These are phyloP conservation scores for Romanomermis culicivorax DNA, from an alignment of 2,888 invertebrate species.

Conservation along the genomic window DNA sequence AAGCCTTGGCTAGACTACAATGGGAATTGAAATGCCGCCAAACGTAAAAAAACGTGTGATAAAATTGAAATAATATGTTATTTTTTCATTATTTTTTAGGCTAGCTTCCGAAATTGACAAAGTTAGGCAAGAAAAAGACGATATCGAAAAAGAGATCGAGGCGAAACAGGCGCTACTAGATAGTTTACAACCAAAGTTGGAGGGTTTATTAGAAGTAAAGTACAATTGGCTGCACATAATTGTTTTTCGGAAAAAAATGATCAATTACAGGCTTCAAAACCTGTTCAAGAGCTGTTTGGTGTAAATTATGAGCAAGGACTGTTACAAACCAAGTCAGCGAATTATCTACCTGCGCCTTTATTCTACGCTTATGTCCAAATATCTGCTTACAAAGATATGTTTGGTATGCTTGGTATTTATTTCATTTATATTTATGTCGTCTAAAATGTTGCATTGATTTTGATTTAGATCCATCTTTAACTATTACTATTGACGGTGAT, in stretches of 20 bases:
- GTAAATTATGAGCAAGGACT: conserved; percentile 55
- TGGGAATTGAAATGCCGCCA: conserved; percentile 76
- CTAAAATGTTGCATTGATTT: background rate
- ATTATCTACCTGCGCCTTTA: conserved; percentile 53
- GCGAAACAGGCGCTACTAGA: conserved; percentile 53
- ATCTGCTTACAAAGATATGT: conserved; percentile 55
- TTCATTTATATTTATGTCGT: too few species aligned
- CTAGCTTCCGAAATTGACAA: conserved; percentile 53
- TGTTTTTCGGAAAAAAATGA: too few species aligned
- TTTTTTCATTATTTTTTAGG: conserved; percentile 20
- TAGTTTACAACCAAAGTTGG: conserved; percentile 56
- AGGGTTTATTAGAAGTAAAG: conserved; percentile 39
- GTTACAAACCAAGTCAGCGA: conserved; percentile 51
- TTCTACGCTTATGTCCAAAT: conserved; percentile 68
- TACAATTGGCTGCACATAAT: too few species aligned
- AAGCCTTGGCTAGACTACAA: conserved; percentile 61
- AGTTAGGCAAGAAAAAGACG: conserved; percentile 52
- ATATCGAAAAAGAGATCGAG: conserved; percentile 50
- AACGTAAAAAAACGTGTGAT: conserved; percentile 33
- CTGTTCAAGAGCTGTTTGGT: conserved; percentile 65
- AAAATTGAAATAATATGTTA: too few species aligned
- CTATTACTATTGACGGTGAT: conserved; percentile 31
- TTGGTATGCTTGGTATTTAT: too few species aligned
- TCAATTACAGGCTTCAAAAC: conserved; percentile 59
- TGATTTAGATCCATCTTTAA: conserved; percentile 23